Base-by-base conservation (phyloP, 1,140 invertebrate genomes). In the Bombus balteatus region DNA sequence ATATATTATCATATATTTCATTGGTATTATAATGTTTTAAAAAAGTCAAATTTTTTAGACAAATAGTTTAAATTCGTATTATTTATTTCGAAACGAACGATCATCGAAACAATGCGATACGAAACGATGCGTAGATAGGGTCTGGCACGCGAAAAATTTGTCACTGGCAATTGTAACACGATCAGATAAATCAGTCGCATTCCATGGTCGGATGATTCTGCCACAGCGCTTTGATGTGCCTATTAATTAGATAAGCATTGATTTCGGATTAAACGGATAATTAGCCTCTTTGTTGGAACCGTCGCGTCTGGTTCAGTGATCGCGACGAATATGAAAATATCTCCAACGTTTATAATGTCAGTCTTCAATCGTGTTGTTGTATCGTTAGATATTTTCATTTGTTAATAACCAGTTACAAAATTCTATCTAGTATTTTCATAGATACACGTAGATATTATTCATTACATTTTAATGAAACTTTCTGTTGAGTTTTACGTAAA, bases 161-260 rank as follows among this genome's bases (percentile, higher is more conserved):
- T 71, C 53, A 43, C 15, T 43, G 37, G 39, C 13, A 59, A 85
- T 76, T 68, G 77, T 80, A 59, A 88, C 76, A 62, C 72, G 39
- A 43, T 70, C 79, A 47, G 66, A 85, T 65, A 62, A 84, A 88
- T 88, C 82, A 84, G 83, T 80, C 75, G 66, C 82, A 74, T 80
- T 43, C 28, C 59, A 84, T 28, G 43, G 34, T 18, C n/a, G 81
- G 15, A 66, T 68, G 57, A 78, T 53, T n/a, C 76, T 70, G 9
- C 22, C 66, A 12, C n/a, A 18, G 2, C 28, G 59, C 87, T 89
- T 89, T 89, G 87, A 88, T 85, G 72, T 88, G n/a, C 34, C 74
- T 39, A 83, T 77, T 68, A 83, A 83, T 83, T 83, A 83, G 34
- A 83, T 57, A 47, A 77, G 62, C 73, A 83, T 65, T 59, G 34